These are phyloP conservation scores for Cancer borealis DNA, from an alignment of 2,888 invertebrate species.

Conservation along the genomic window DNA sequence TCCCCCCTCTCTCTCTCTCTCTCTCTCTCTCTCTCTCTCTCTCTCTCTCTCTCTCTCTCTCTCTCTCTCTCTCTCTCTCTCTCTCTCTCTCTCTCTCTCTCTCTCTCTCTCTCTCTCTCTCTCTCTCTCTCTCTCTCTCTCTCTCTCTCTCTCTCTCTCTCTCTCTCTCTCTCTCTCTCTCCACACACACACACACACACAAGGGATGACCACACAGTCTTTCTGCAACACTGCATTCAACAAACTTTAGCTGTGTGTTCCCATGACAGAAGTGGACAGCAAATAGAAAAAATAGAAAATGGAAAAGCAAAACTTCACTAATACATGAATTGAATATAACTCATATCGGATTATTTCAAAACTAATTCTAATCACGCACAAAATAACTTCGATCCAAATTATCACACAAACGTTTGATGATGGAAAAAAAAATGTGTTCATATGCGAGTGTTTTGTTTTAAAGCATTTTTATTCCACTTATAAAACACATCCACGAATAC, in stretches of 20 bases:
- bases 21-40: no score
- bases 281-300: background rate
- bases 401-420: background rate
- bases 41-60: no score
- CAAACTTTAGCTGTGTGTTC: background rate
- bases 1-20: no score
- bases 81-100: no score
- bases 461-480: no score
- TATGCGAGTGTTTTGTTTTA: background rate
- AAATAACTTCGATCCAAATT: background rate
- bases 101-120: no score
- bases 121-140: no score
- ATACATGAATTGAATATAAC: background rate
- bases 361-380: background rate
- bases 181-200: no score
- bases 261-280: background rate
- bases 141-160: no score
- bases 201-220: background rate
- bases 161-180: no score
- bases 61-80: no score
- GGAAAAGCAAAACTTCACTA: no score
- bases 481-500: background rate
- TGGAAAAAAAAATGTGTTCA: background rate
- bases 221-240: background rate
- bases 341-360: background rate